These are phyloP conservation scores for Tachuris rubrigastra DNA, from an alignment of 2,113 vertebrate genomes.

Conservation along the genomic window DNA sequence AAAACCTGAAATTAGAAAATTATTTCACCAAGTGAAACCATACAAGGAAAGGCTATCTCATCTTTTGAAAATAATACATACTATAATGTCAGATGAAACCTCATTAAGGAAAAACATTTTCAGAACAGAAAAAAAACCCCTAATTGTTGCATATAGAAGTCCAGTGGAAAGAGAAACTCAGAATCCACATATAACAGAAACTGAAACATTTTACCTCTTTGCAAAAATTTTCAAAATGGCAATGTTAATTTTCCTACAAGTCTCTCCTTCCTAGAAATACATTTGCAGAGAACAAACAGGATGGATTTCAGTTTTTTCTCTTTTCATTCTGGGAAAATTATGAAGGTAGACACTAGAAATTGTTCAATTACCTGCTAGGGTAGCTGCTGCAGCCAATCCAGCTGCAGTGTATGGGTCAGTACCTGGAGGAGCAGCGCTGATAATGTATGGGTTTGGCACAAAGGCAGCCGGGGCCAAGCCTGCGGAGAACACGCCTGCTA, in stretches of 20 bases:
- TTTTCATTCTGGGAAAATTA: neutral
- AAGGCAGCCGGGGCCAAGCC: slow-evolving; percentile 95
- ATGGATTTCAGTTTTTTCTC: neutral
- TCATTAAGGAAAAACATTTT: neutral
- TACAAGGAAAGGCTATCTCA: neutral
- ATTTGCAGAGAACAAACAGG: neutral
- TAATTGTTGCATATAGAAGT: neutral
- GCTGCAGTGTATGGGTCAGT: slow-evolving; percentile 95
- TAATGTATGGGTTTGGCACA: slow-evolving; percentile 98
- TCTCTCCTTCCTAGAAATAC: neutral
- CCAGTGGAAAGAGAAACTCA: neutral
- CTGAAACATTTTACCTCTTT: neutral
- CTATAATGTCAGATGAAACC: neutral
- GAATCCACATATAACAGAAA: neutral
- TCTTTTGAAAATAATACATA: neutral
- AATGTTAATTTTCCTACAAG: neutral
- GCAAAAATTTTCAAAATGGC: neutral
- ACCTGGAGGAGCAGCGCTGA: slow-evolving; percentile 93
- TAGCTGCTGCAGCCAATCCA: slow-evolving; percentile 92
- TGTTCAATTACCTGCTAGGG: slow-evolving; percentile 85
- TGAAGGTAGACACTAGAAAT: neutral
- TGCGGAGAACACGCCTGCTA: slow-evolving; percentile 85
- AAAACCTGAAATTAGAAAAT: neutral
- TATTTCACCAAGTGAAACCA: neutral
- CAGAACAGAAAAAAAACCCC: neutral